These are phyloP conservation scores for Drosophila diplacantha DNA, from an alignment of 2,888 invertebrate species.

Conservation along the genomic window DNA sequence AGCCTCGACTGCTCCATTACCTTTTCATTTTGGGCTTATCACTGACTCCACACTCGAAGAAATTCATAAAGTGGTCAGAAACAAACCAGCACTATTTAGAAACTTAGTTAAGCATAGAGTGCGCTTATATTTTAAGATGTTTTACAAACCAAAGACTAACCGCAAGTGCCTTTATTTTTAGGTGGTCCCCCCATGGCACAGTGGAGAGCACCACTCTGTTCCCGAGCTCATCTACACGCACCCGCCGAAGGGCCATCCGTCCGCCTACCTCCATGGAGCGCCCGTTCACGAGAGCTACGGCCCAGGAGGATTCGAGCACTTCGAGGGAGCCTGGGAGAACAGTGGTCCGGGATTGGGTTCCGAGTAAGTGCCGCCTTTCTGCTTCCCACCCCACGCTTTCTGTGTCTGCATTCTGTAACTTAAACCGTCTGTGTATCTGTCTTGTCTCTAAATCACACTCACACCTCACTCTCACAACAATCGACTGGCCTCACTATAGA, in stretches of 20 bases:
- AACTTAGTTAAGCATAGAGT: neutral
- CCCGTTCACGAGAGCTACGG: conserved; percentile 73
- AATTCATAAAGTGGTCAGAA: neutral
- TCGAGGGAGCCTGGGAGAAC: conserved; percentile 80
- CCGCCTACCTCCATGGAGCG: conserved; percentile 74
- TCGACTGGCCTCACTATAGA: conserved; percentile 73
- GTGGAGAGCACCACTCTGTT: conserved; percentile 64
- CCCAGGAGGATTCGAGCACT: conserved; percentile 78
- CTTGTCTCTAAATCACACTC: conserved; percentile 48
- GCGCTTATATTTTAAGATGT: too few species aligned
- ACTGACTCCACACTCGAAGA: conserved; percentile 2
- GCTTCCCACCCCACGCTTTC: conserved; percentile 1
- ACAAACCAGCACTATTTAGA: neutral
- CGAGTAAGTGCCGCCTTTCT: conserved; percentile 79
- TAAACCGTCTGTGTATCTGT: conserved; percentile 34
- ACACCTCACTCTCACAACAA: conserved; percentile 20
- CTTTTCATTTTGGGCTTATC: conserved; percentile 31
- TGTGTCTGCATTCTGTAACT: conserved; percentile 15
- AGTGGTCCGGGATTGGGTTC: conserved; percentile 82
- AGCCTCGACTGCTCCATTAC: conserved; percentile 16
- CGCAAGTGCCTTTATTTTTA: conserved; percentile 25
- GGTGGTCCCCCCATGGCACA: conserved; percentile 76
- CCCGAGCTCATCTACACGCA: conserved; percentile 76
- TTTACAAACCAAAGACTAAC: neutral
- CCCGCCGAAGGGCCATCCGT: conserved; percentile 76